Percentiles rank a stretch among this genome's conserved stretches.
Evolutionary conservation across 2,888 invertebrate species (phyloP).

Genomic region (Augochlorella aurata): DNA sequence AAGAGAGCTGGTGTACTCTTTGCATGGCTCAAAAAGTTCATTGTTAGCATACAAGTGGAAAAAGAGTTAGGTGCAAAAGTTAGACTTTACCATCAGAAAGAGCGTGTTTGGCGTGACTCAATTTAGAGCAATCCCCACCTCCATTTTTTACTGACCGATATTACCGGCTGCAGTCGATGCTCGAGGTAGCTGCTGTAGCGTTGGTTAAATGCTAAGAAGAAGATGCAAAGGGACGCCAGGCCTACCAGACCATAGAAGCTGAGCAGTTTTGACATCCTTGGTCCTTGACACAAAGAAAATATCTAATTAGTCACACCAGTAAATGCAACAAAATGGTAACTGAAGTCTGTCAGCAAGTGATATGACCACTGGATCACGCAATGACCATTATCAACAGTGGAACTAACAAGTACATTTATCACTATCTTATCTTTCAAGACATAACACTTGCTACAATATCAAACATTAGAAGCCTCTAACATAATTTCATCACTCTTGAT

Average conservation of each 20-base stretch:
- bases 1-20: slow-evolving; percentile 43
- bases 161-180: slow-evolving; percentile 77
- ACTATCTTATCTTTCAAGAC: neutral
- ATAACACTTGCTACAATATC: neutral
- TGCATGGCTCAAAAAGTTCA: slow-evolving; percentile 26
- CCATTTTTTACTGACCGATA: slow-evolving; percentile 76
- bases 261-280: slow-evolving; percentile 78
- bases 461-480: too few species aligned
- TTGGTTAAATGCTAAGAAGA: slow-evolving; percentile 79
- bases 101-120: slow-evolving; percentile 70
- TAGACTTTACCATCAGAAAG: slow-evolving; percentile 68
- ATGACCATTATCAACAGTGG: neutral
- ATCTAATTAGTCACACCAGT: neutral
- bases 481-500: neutral
- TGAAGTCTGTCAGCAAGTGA: neutral
- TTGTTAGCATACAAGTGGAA: slow-evolving; percentile 59
- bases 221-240: slow-evolving; percentile 79
- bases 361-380: neutral
- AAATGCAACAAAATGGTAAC: neutral
- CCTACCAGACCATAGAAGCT: slow-evolving; percentile 79
- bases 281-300: slow-evolving; percentile 60
- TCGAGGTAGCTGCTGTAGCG: slow-evolving; percentile 79
- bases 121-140: slow-evolving; percentile 69
- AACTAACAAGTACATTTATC: neutral
- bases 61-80: slow-evolving; percentile 66